These are phyloP conservation scores for Parauchenoglanis ngamensis DNA, from an alignment of 2,797 vertebrate species.

Conservation along the genomic window DNA sequence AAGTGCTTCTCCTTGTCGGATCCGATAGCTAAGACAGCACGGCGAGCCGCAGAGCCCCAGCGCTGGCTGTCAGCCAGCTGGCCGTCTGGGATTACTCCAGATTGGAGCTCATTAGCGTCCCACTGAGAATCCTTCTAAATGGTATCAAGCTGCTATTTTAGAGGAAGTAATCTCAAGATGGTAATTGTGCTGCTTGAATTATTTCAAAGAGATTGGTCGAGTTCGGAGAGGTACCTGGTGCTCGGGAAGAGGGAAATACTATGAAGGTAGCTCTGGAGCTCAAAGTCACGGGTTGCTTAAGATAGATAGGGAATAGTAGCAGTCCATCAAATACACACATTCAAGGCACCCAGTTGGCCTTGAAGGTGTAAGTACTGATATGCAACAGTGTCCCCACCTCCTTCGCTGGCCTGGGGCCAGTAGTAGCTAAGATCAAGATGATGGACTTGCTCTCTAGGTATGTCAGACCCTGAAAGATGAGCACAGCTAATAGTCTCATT, in stretches of 20 bases:
- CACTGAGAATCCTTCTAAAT: constrained; percentile 60
- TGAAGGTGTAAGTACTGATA: constrained; percentile 38
- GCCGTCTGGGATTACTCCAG: constrained; percentile 61
- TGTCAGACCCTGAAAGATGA: constrained; percentile 53
- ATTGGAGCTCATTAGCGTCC: constrained; percentile 62
- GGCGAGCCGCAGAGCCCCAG: constrained; percentile 52
- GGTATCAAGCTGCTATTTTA: constrained; percentile 63
- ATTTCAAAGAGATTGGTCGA: constrained; percentile 49
- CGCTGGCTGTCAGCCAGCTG: constrained; percentile 58
- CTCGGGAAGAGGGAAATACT: constrained; percentile 13
- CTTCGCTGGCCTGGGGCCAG: constrained; percentile 48
- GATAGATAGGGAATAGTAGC: not conserved
- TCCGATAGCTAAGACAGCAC: constrained; percentile 51
- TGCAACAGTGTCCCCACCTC: constrained; percentile 43
- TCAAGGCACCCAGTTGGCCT: constrained; percentile 24
- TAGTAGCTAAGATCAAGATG: constrained; percentile 44
- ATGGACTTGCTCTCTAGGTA: constrained; percentile 36
- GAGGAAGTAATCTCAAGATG: constrained; percentile 57
- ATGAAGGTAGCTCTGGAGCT: constrained; percentile 21
- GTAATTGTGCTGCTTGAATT: constrained; percentile 58
- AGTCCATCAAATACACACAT: constrained; percentile 25
- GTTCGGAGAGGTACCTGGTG: constrained; percentile 33
- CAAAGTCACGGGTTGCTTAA: constrained; percentile 13
- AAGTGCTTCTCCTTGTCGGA: constrained; percentile 42
- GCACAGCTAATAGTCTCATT: constrained; percentile 55